Evolutionary conservation across 2,113 vertebrate genomes (phyloP).

Genomic region (Holacanthus passer): DNA sequence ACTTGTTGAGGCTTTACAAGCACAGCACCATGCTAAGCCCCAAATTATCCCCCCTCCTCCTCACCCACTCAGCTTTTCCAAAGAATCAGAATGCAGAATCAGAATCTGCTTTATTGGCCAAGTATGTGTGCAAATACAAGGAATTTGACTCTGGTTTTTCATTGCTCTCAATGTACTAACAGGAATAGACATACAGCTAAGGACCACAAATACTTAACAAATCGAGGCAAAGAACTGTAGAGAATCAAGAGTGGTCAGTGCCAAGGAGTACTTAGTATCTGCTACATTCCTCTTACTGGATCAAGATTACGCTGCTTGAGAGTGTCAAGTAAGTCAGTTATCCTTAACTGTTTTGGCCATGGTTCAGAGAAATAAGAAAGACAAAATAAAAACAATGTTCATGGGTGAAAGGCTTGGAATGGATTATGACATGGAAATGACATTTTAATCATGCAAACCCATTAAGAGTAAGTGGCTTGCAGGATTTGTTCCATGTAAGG

Average conservation of each 20-base stretch:
- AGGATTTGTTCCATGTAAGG: slow-evolving; percentile 65
- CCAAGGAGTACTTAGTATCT: slow-evolving; percentile 51
- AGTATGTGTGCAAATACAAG: too few species aligned
- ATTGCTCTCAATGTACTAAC: too few species aligned
- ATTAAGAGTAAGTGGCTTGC: slow-evolving; percentile 59
- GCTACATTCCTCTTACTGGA: slow-evolving; percentile 57
- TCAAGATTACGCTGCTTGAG: slow-evolving; percentile 25
- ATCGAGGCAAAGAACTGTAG: too few species aligned
- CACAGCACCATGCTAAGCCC: slow-evolving; percentile 63
- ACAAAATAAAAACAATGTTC: slow-evolving; percentile 27
- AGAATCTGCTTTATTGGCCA: too few species aligned
- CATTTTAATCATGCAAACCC: slow-evolving; percentile 70
- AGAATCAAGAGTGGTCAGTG: too few species aligned
- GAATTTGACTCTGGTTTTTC: too few species aligned
- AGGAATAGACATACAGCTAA: too few species aligned
- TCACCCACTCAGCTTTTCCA: slow-evolving; percentile 51
- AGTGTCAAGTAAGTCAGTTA: slow-evolving; percentile 51
- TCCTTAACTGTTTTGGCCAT: slow-evolving; percentile 35
- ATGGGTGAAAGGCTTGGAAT: slow-evolving; percentile 44
- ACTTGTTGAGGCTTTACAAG: slow-evolving; percentile 68
- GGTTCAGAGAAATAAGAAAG: slow-evolving; percentile 35
- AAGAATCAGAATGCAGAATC: too few species aligned
- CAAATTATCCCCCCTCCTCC: slow-evolving; percentile 54
- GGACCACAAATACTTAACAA: too few species aligned
- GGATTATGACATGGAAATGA: slow-evolving; percentile 65